Evolutionary conservation across 1,140 invertebrate species (phyloP).

Genomic region (Pinna nobilis): DNA sequence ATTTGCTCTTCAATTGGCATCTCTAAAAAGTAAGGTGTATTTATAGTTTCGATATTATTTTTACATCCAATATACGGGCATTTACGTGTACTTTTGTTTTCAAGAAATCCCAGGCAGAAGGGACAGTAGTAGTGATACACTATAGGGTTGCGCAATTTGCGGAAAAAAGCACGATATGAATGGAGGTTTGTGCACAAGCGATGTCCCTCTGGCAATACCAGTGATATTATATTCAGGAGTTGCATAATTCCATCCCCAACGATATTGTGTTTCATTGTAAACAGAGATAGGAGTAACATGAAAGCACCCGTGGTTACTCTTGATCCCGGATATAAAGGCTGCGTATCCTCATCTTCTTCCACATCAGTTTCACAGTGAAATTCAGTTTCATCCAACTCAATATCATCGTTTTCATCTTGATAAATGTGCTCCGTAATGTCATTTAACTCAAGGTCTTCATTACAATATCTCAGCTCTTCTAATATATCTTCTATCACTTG

Average conservation of each 20-base stretch:
- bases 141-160: conserved; percentile 32
- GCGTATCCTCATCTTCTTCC: too few relatives aligned
- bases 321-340: too few relatives aligned
- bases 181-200: conserved; percentile 31
- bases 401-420: too few relatives aligned
- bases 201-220: conserved; percentile 27
- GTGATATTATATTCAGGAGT: conserved; percentile 28
- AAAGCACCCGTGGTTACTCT: too few relatives aligned
- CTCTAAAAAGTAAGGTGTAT: conserved; percentile 30
- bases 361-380: too few relatives aligned
- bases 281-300: conserved; percentile 18
- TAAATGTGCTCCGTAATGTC: too few relatives aligned
- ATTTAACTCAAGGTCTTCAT: too few relatives aligned
- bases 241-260: conserved; percentile 14
- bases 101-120: conserved; percentile 18
- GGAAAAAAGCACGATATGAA: conserved; percentile 32
- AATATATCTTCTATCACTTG: too few relatives aligned
- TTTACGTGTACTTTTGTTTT: not conserved
- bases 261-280: conserved; percentile 2
- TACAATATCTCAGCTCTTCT: too few relatives aligned
- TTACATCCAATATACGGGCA: conserved; percentile 27
- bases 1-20: conserved; percentile 27
- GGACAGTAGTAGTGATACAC: conserved; percentile 30
- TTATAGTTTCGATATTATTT: conserved; percentile 1
- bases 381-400: too few relatives aligned